Percentiles rank a stretch among this genome's conserved stretches.
Evolutionary conservation across 2,797 vertebrate genomes (phyloP).

Genomic region (Hirundo rustica): DNA sequence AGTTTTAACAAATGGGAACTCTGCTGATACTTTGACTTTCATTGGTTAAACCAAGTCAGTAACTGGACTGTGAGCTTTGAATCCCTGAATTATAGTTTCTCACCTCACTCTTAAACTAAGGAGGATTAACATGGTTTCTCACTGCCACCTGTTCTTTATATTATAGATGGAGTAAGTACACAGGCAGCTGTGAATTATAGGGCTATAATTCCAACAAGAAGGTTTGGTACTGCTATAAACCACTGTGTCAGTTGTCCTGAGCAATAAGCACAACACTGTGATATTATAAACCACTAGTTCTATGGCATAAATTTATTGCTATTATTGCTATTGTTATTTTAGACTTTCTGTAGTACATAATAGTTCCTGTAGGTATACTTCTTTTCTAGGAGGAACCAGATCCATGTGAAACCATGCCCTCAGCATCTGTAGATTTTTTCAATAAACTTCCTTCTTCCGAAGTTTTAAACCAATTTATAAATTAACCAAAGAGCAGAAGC

Average conservation of each 20-base stretch:
- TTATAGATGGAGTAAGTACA: slow-evolving; percentile 32
- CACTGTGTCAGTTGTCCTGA: neutral
- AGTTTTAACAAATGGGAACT: neutral
- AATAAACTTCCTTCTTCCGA: neutral
- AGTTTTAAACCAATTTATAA: neutral
- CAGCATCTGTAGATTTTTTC: neutral
- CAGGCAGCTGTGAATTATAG: slow-evolving; percentile 48
- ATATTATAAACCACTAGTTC: neutral
- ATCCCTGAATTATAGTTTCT: neutral
- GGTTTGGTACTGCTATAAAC: slow-evolving; percentile 4
- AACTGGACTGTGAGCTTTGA: neutral
- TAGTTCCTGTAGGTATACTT: neutral
- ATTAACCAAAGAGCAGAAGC: neutral
- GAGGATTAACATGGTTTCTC: slow-evolving; percentile 31
- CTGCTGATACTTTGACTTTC: neutral
- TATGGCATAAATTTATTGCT: neutral
- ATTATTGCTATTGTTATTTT: neutral
- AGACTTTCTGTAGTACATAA: neutral
- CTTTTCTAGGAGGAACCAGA: neutral
- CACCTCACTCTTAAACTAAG: slow-evolving; percentile 16
- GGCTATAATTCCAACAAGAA: slow-evolving; percentile 27
- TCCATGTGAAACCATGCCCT: neutral
- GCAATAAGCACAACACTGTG: neutral
- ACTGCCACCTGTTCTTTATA: slow-evolving; percentile 42
- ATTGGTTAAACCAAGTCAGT: neutral